Evolutionary conservation across 2,797 vertebrate genomes (phyloP), one percentile per base, ranked within the genome.

Genomic region (Myotis daubentonii): DNA sequence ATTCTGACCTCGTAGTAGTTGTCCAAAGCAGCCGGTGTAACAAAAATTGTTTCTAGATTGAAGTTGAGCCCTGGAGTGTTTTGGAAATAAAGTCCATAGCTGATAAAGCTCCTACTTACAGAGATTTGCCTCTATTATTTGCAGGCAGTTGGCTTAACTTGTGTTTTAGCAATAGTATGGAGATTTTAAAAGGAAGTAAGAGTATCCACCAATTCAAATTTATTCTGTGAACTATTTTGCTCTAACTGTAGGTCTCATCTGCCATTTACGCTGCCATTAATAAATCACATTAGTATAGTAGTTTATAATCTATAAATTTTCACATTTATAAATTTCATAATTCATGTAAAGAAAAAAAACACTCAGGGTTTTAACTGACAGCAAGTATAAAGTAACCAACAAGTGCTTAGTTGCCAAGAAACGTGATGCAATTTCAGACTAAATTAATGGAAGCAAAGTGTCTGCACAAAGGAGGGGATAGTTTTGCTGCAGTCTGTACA

Each of bases 291-390:
- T 85, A 68, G 25, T 38, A 8, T 75, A 57, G 19, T 44, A 51
- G 38, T 89, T 94, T 78, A 44, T 75, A 62, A n/a, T 68, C 25
- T 75, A 75, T 68, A 87, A 75, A 74, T 36, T 93, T 86, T 95
- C 25, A 51, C 25, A 47, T 95, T 79, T 41, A 80, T 68, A 92
- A 22, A 84, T 96, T 93, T 89, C 8, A 53, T 92, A 89, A 82
- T 70, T 84, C 13, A 75, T 38, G 3, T 84, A 20, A 22, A 30
- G 62, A 65, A 83, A 75, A n/a, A 25, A 71, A 84, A 57, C 13
- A 87, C 8, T 53, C 30, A 30, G 28, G 49, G 23, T 81, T 94
- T 93, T 60, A 88, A 66, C 30, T 65, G 44, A 72, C 11, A 92
- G 36, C 19, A 80, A 92, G 5, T 76, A 57, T 71, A 72, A 68